Conservation (phyloP, 2,797 vertebrate genomes). For the Orientallactaga sibirica region DNA sequence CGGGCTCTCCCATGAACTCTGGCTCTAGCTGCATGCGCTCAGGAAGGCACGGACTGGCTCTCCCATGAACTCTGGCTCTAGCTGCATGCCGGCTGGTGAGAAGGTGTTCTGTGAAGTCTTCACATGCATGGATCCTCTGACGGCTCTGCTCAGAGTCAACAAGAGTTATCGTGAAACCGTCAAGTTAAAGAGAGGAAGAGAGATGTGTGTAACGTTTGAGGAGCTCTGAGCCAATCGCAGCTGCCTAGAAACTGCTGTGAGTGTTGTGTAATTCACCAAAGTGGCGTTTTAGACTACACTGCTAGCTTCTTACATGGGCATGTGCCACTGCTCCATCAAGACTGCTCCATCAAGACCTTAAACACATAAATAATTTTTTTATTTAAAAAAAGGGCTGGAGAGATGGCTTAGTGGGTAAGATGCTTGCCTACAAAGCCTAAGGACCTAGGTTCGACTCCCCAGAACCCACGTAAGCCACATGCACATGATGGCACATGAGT, state of each 20-base stretch:
- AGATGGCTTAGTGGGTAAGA: too few species aligned
- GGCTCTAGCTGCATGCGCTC: neutral
- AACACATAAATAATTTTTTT: too few species aligned
- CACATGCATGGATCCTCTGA: too few species aligned
- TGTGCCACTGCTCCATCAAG: neutral
- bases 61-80: neutral
- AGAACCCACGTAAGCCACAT: too few species aligned
- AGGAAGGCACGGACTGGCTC: too few species aligned
- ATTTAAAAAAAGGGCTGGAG: too few species aligned
- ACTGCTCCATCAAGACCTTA: neutral
- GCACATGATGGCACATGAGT: too few species aligned
- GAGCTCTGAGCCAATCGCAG: too few species aligned
- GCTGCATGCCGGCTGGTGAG: neutral
- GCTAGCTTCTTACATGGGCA: too few species aligned
- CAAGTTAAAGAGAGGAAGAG: neutral
- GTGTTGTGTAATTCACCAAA: too few species aligned
- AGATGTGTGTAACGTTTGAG: fast-evolving
- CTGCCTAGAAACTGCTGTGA: neutral
- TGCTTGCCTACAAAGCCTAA: too few species aligned
- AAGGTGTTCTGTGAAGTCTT: neutral
- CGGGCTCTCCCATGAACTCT: neutral
- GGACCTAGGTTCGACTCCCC: too few species aligned
- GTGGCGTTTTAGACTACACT: neutral
- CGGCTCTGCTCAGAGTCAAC: neutral
- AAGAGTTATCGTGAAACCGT: neutral